phyloP scores from a whole-genome alignment of 2,113 vertebrate genomes.

The Arizona elegans region DNA sequence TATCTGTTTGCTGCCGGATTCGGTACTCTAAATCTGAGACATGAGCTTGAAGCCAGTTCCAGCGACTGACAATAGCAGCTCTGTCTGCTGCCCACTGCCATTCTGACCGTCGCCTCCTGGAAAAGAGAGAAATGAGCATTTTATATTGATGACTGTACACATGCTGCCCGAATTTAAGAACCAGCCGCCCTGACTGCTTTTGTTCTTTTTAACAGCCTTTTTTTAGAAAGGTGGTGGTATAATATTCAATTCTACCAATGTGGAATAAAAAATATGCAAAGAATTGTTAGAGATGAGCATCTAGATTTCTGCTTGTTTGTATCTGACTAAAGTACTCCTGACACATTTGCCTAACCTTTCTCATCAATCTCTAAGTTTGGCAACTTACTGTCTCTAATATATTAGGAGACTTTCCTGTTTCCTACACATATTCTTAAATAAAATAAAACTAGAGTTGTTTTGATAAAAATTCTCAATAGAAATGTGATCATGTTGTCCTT shows the following conservation, averaged over 20 bases:
- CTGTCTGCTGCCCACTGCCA: constrained; percentile 93
- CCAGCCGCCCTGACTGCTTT: neutral
- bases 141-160: neutral
- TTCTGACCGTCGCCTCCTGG: constrained; percentile 91
- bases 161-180: neutral
- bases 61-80: constrained; percentile 95
- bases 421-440: neutral
- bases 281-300: neutral
- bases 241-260: neutral
- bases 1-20: constrained; percentile 96
- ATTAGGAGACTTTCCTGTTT: neutral
- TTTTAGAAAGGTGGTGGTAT: neutral
- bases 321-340: neutral
- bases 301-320: neutral
- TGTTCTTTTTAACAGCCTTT: neutral
- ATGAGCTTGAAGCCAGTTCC: constrained; percentile 99
- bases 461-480: neutral
- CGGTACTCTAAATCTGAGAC: constrained; percentile 98
- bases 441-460: neutral
- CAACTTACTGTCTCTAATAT: neutral
- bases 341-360: neutral
- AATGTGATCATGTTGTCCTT: neutral
- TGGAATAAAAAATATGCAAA: neutral
- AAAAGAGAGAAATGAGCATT: constrained; percentile 19
- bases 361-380: neutral